These are phyloP conservation scores for Gavia stellata DNA, from an alignment of 2,113 vertebrate species.

Conservation along the genomic window DNA sequence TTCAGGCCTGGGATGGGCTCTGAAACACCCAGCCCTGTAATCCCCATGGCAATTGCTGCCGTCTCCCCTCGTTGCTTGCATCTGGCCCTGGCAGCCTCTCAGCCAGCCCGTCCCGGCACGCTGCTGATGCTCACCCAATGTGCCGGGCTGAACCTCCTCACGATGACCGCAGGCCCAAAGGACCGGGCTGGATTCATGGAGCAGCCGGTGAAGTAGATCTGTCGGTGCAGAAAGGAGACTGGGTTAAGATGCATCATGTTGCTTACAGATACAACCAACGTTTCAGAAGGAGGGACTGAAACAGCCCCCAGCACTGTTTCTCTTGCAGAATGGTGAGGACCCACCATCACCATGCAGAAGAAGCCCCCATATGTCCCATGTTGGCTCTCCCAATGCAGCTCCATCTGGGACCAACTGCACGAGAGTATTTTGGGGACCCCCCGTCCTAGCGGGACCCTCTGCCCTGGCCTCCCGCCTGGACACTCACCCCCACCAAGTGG, in stretches of 20 bases:
- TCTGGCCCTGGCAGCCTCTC: no score
- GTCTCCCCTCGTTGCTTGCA: not conserved
- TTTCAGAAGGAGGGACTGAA: not conserved
- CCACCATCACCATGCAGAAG: rapidly evolving
- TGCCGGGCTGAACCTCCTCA: slow-evolving; percentile 54
- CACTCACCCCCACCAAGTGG: slow-evolving; percentile 78
- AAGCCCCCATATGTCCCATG: rapidly evolving
- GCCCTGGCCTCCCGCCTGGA: not conserved
- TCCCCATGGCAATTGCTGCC: rapidly evolving
- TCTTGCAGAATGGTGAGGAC: not conserved
- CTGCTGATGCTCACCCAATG: slow-evolving; percentile 72
- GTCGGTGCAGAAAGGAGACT: not conserved
- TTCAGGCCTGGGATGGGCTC: not conserved
- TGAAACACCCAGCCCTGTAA: not conserved
- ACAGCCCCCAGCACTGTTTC: rapidly evolving
- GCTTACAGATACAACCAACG: rapidly evolving
- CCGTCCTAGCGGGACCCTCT: not conserved
- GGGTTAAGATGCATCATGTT: not conserved
- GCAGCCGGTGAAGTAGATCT: slow-evolving; percentile 82
- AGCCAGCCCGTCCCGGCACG: rapidly evolving
- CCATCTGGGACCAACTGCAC: rapidly evolving
- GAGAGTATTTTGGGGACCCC: not conserved
- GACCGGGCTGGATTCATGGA: slow-evolving; percentile 83
- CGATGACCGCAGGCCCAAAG: slow-evolving; percentile 71
- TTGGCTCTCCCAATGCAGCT: not conserved